Base-by-base conservation (phyloP, 92 coral and sea anemone genomes). In the Porites lobata region DNA sequence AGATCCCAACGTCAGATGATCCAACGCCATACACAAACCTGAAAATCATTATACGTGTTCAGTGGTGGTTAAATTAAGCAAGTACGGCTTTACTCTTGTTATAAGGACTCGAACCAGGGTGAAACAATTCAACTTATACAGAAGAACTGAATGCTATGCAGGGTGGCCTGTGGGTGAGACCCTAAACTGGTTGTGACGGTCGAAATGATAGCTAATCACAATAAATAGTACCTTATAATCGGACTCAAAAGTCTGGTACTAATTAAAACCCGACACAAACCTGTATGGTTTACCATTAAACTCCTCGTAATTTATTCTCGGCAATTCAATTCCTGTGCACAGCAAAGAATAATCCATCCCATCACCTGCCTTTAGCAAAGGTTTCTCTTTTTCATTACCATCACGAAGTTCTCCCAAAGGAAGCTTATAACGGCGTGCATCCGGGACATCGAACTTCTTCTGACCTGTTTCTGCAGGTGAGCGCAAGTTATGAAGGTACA, bases 261-360 rank as follows among this genome's bases (percentile, higher is more conserved):
- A 38, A 38, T 38, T 38, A 56, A 14, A 52, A 51, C 0, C 10
- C 22, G n/a, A 24, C 65, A 21, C 78, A 19, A 32, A 75, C 78
- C 87, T 87, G 91, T 96, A 91, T 1, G 87, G 95, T 68, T 90
- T 92, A 32, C 95, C 86, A 52, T 90, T 94, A 81, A 82, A 76
- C 82, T 86, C 70, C n/a, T 21, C 90, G 43, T 92, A 88, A 71
- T 95, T 95, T 61, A 95, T 78, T 43, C 86, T 93, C 18, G 98
- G 98, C 18, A 95, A 86, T 81, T 95, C 98, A 14, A 95, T 51
- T 29, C 92, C 87, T 3, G 20, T 18, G 71, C 83, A 86, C 72
- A 95, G 81, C 72, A 85, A 43, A 19, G 93, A 91, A 52, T 86
- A 84, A 79, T 95, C 98, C 47, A 54, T 65, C 8, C 93, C 98